These are phyloP conservation scores for Anadara kagoshimensis DNA, from an alignment of 1,140 invertebrate genomes.

Conservation along the genomic window DNA sequence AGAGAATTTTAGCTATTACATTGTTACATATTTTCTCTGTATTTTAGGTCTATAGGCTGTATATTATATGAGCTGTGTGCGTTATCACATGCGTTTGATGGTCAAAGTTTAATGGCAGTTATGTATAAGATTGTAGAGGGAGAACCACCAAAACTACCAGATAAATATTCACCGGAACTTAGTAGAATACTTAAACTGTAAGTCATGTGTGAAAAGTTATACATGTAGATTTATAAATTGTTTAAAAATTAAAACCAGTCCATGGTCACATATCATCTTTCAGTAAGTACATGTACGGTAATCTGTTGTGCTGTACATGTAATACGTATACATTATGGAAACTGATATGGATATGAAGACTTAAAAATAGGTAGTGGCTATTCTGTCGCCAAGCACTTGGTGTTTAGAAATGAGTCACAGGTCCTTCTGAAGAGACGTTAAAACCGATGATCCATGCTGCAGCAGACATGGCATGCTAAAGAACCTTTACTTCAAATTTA, in stretches of 20 bases:
- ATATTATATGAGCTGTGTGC: constrained; percentile 72
- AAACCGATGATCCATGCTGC: no score
- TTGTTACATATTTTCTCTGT: background rate
- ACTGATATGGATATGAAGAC: no score
- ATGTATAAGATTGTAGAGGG: constrained; percentile 74
- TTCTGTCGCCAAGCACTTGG: no score
- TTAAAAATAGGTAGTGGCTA: no score
- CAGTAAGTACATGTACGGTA: no score
- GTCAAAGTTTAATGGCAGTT: constrained; percentile 72
- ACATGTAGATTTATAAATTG: background rate
- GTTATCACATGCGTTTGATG: constrained; percentile 70
- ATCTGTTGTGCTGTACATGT: no score
- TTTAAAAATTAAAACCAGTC: background rate
- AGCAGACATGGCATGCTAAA: no score
- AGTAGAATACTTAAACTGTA: constrained; percentile 69
- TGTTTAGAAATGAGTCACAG: no score
- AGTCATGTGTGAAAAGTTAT: constrained; percentile 28
- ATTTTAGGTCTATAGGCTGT: constrained; percentile 70
- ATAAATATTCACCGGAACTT: constrained; percentile 66
- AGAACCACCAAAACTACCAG: constrained; percentile 66
- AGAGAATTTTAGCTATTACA: background rate
- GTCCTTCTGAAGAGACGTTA: no score
- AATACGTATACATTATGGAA: no score
- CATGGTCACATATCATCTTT: no score
- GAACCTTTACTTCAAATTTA: no score